phyloP scores from a whole-genome alignment of 2,888 invertebrate species.

The Drosophila lutescens region DNA sequence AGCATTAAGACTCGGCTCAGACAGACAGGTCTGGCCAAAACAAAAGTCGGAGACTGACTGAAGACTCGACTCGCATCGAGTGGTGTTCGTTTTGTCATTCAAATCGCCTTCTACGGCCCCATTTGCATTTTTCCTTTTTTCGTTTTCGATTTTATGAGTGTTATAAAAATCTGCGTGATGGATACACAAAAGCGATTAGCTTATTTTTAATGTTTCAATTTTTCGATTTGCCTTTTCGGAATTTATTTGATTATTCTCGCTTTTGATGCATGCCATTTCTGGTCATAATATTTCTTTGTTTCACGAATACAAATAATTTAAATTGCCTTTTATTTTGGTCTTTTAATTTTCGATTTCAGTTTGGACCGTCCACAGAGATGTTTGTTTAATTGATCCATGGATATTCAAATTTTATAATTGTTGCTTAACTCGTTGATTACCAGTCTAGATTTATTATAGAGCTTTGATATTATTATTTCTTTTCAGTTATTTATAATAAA shows the following conservation, averaged over 20 bases:
- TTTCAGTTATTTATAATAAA: neutral
- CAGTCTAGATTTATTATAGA: neutral
- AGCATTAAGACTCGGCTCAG: constrained; percentile 30
- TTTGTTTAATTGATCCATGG: constrained; percentile 3
- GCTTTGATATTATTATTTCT: neutral
- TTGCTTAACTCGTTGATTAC: constrained; percentile 20
- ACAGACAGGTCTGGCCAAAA: constrained; percentile 26
- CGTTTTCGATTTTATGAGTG: constrained; percentile 52
- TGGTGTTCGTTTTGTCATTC: constrained; percentile 59
- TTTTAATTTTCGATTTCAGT: constrained; percentile 22
- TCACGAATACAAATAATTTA: constrained; percentile 23
- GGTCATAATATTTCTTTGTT: constrained; percentile 40
- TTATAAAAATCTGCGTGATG: constrained; percentile 57
- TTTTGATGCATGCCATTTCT: constrained; percentile 39
- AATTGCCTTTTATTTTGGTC: constrained; percentile 15
- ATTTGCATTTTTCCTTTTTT: constrained; percentile 48
- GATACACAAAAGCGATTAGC: constrained; percentile 63
- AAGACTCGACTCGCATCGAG: constrained; percentile 20
- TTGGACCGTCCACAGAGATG: neutral
- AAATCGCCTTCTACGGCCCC: constrained; percentile 51
- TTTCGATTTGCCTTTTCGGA: constrained; percentile 47
- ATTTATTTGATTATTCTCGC: constrained; percentile 46
- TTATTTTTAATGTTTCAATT: constrained; percentile 61
- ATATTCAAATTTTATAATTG: constrained; percentile 23
- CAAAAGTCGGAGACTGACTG: constrained; percentile 6